Conservation (phyloP, 2,113 vertebrate genomes). For the Otocyon megalotis region DNA sequence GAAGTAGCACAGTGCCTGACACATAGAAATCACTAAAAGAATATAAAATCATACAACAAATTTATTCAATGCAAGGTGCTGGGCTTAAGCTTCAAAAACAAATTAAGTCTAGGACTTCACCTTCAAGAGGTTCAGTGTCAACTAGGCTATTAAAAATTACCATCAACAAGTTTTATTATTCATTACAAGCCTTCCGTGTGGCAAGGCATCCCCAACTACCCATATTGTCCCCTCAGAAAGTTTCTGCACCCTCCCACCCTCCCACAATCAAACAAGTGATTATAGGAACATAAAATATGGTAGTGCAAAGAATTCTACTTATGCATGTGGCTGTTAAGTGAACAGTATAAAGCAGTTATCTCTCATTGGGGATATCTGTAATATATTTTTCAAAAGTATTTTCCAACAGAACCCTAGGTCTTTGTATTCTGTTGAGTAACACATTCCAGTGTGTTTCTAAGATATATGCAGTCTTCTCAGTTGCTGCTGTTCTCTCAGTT, state of each 20-base stretch:
- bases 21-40: neutral
- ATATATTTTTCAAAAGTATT: conserved; percentile 27
- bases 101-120: conserved; percentile 44
- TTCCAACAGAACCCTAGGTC: neutral
- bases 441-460: conserved; percentile 28
- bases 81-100: conserved; percentile 35
- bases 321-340: neutral
- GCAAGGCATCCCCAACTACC: neutral
- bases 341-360: conserved; percentile 8
- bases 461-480: neutral
- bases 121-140: conserved; percentile 39
- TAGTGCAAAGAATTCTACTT: conserved; percentile 20
- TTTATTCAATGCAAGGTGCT: conserved; percentile 10
- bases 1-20: neutral
- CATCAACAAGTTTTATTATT: conserved; percentile 21
- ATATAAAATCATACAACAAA: neutral
- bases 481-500: neutral
- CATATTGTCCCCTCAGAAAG: neutral
- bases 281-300: neutral
- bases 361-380: neutral
- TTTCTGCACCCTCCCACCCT: neutral
- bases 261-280: neutral
- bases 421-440: neutral
- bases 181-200: conserved; percentile 18
- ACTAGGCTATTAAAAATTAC: conserved; percentile 29